Base-by-base conservation (phyloP, 2,797 vertebrate genomes). In the Sebastes taczanowskii region DNA sequence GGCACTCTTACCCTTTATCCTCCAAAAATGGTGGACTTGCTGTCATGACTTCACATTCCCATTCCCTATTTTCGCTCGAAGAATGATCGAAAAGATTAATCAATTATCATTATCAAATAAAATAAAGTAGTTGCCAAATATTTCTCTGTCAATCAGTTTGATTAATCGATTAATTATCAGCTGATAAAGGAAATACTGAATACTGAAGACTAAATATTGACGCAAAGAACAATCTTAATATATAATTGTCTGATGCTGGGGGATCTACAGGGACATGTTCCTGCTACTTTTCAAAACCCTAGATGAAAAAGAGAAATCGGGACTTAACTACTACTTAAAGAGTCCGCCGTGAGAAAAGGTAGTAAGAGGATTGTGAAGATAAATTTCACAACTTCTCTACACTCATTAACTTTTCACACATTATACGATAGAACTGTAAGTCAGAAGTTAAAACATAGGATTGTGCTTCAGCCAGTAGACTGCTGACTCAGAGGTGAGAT, bases 321-420 rank as follows among this genome's bases (percentile, higher is more conserved):
- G 5, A 27, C 9, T 18, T 49, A 9, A 49, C 8, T n/a, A 46
- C 5, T 10, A 4, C n/a, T 30, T 7, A 25, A 46, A 63, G 14
- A 79, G 23, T 35, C 25, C 14, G 20, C 2, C 8, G 23, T 22
- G 42, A 70, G 18, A 55, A 55, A 23, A 32, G 22, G 18, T 20
- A 5, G 38, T 11, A 65, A 30, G 13, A 64, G 1, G n/a, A 63
- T 58, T 71, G 64, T 58, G 42, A 79, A 80, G 29, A 34, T 42
- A 61, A 0, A 74, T 84, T 83, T 91, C 79, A 86, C 84, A 75
- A 49, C 58, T 74, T 71, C 69, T 62, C 27, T 9, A 13, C 14
- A 58, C 55, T 84, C 52, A 88, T 90, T 81, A 76, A 78, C 56
- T 71, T 87, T 82, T 85, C 81, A 77, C 88, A 87, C 80, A 20